phyloP scores from a whole-genome alignment of 2,113 vertebrate species.

The Rhegmatorhina hoffmannsi region DNA sequence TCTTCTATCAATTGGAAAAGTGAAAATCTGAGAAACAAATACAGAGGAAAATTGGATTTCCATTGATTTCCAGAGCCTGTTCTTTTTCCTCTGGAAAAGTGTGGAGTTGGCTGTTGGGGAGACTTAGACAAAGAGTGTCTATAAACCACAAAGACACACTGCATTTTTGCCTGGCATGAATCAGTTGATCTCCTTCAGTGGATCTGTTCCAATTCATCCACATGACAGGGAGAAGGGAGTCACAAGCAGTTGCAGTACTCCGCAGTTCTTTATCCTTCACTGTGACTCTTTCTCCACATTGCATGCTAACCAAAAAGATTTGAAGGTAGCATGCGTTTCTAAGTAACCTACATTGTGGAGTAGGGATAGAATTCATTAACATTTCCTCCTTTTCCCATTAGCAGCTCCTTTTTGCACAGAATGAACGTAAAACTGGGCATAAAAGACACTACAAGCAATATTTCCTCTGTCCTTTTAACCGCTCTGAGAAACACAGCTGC shows the following conservation, averaged over 20 bases:
- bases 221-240: background rate
- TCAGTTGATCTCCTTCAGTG: background rate
- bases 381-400: conserved; percentile 37
- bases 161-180: background rate
- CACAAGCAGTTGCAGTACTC: background rate
- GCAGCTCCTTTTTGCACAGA: conserved; percentile 22
- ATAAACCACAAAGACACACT: background rate
- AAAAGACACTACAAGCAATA: conserved; percentile 16
- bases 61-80: background rate
- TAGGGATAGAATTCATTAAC: conserved; percentile 18
- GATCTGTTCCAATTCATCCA: background rate
- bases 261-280: background rate
- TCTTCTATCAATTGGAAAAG: background rate
- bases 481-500: conserved; percentile 19
- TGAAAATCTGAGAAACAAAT: conserved; percentile 9
- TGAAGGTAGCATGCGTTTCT: conserved; percentile 22
- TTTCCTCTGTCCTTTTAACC: conserved; percentile 12
- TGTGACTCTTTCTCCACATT: background rate
- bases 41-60: background rate
- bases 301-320: conserved; percentile 11
- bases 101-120: background rate
- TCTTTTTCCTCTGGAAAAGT: conserved; percentile 37
- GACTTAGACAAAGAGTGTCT: background rate
- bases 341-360: background rate
- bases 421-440: conserved; percentile 8